phyloP scores from a whole-genome alignment of 2,888 invertebrate species.

The Monopis laevigella region DNA sequence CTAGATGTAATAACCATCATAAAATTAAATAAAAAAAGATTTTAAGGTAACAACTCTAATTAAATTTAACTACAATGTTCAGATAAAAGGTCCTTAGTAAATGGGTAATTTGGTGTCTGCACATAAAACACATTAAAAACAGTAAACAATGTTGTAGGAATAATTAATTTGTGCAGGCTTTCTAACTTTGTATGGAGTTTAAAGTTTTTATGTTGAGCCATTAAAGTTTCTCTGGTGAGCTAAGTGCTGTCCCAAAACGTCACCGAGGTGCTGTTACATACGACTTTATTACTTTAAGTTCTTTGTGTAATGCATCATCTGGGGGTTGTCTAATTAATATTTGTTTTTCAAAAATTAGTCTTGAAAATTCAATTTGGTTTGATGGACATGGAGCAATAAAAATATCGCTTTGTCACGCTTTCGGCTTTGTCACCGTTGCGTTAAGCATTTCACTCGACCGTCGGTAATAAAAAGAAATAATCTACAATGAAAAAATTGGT shows the following conservation, averaged over 20 bases:
- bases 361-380: too few species aligned
- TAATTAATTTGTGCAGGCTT: conserved; percentile 13
- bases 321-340: too few species aligned
- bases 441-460: conserved; percentile 7
- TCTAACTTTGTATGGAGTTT: conserved; percentile 14
- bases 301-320: background rate
- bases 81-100: conserved; percentile 6
- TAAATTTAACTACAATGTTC: too few species aligned
- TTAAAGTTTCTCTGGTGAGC: too few species aligned
- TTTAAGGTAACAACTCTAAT: too few species aligned
- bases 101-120: background rate
- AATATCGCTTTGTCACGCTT: conserved; percentile 48
- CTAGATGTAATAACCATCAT: too few species aligned
- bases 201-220: conserved; percentile 17
- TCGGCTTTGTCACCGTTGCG: conserved; percentile 23
- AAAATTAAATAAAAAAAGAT: too few species aligned
- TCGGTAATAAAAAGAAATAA: conserved; percentile 8
- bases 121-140: conserved; percentile 12
- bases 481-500: conserved; percentile 4
- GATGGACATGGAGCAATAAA: too few species aligned
- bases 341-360: too few species aligned
- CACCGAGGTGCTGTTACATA: conserved; percentile 9
- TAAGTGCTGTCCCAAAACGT: conserved; percentile 3
- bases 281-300: background rate
- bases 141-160: conserved; percentile 13